These are phyloP conservation scores for Hassar affinis DNA, from an alignment of 2,113 vertebrate genomes.

Conservation along the genomic window DNA sequence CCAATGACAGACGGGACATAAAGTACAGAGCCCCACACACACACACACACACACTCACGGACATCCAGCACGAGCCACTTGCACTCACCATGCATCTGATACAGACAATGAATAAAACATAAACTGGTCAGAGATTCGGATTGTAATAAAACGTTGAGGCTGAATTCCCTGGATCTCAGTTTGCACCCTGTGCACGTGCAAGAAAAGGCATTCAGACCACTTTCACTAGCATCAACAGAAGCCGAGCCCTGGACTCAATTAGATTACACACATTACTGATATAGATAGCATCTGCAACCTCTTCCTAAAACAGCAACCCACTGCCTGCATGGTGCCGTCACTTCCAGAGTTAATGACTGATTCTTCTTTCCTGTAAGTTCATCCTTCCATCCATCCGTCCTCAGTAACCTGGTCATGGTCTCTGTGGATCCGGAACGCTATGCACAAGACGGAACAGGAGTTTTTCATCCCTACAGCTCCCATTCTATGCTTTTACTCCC, in stretches of 20 bases:
- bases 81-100: background rate
- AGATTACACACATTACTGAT: slow-evolving; percentile 40
- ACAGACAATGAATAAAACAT: background rate
- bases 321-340: background rate
- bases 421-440: background rate
- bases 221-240: background rate
- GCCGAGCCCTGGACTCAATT: slow-evolving; percentile 16
- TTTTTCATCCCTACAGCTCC: too few species aligned
- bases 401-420: too few species aligned
- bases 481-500: too few species aligned
- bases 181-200: background rate
- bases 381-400: background rate
- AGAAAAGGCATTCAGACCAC: background rate
- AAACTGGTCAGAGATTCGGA: background rate
- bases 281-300: slow-evolving; percentile 14
- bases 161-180: background rate
- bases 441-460: background rate
- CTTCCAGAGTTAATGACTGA: background rate
- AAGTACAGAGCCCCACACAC: background rate
- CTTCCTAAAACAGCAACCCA: slow-evolving; percentile 4
- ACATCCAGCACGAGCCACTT: background rate
- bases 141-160: background rate
- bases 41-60: background rate
- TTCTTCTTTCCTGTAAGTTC: background rate
- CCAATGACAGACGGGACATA: slow-evolving; percentile 4